Evolutionary conservation across 2,113 vertebrate species (phyloP).

Genomic region (Rallus limicola): DNA sequence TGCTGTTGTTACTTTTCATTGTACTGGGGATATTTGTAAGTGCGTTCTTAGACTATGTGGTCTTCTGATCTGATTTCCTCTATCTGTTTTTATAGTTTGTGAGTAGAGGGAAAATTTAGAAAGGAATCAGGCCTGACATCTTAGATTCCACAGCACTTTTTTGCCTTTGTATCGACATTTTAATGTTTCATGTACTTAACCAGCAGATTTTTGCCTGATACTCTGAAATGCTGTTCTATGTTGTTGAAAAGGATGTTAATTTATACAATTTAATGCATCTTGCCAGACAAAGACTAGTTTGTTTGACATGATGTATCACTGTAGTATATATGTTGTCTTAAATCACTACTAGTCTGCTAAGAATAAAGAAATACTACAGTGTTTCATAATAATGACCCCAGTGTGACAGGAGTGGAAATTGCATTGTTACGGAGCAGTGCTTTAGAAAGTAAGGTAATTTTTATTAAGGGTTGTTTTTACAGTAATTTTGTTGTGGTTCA

Average conservation of each 20-base stretch:
- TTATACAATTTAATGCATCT: not conserved
- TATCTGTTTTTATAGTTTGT: not conserved
- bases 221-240: not conserved
- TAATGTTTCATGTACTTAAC: not conserved
- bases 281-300: not conserved
- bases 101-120: not conserved
- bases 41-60: not conserved
- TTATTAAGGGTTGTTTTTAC: not conserved
- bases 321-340: not conserved
- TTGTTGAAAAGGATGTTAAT: not conserved
- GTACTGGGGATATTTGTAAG: not conserved
- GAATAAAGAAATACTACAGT: not conserved
- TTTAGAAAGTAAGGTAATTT: not conserved
- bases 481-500: not conserved
- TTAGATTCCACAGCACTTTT: not conserved
- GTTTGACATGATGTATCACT: not conserved
- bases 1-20: not conserved
- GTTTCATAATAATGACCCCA: not conserved
- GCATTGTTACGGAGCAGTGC: not conserved
- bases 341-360: not conserved
- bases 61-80: not conserved
- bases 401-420: not conserved
- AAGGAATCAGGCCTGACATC: not conserved
- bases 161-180: not conserved
- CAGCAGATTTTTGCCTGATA: not conserved